These are phyloP conservation scores for Agrochola litura DNA, from an alignment of 2,888 invertebrate genomes.

Conservation along the genomic window DNA sequence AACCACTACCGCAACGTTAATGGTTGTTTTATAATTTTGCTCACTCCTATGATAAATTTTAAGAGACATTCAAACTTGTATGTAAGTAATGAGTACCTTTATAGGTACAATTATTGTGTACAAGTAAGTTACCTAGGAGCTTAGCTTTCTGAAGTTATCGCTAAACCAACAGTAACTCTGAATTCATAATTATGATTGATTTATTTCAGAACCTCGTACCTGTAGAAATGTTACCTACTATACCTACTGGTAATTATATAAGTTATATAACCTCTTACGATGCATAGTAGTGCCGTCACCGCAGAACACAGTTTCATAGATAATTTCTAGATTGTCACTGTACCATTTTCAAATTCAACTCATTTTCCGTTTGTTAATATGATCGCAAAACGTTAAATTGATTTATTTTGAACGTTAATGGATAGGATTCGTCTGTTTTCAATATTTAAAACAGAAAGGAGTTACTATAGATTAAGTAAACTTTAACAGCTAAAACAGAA, in stretches of 20 bases:
- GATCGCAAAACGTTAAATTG: neutral
- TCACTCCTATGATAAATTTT: constrained; percentile 16
- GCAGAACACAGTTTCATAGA: neutral
- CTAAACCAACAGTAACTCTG: neutral
- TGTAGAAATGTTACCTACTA: neutral
- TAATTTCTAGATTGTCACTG: constrained; percentile 3
- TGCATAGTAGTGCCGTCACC: too few species aligned
- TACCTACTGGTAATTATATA: neutral
- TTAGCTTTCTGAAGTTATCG: neutral
- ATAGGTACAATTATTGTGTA: neutral
- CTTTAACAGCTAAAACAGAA: constrained; percentile 75
- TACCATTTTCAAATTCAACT: neutral
- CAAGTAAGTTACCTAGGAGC: neutral
- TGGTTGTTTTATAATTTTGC: constrained; percentile 45
- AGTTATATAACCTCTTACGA: neutral
- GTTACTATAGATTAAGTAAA: constrained; percentile 67
- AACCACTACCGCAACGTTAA: constrained; percentile 42
- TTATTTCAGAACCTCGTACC: neutral
- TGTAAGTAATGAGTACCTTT: neutral
- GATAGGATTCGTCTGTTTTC: constrained; percentile 32
- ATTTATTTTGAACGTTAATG: constrained; percentile 12
- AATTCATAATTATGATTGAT: neutral
- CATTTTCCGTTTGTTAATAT: neutral
- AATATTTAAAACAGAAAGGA: constrained; percentile 61
- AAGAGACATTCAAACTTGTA: constrained; percentile 1